Evolutionary conservation across 2,888 invertebrate species (phyloP).

Genomic region (Meghimatium bilineatum): DNA sequence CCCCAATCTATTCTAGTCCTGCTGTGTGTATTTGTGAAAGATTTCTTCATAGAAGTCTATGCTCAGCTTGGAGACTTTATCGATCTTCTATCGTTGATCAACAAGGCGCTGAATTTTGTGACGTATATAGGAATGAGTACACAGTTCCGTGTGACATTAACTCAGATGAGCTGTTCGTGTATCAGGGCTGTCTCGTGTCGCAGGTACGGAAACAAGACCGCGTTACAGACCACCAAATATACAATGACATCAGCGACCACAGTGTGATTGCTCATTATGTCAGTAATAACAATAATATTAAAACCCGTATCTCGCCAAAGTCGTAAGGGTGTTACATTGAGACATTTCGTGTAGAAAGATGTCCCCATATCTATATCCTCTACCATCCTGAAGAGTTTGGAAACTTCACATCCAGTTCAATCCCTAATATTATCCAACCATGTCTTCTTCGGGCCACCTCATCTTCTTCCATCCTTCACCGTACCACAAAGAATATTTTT

Average conservation of each 20-base stretch:
- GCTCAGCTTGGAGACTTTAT: conserved; percentile 83
- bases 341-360: too few relatives aligned
- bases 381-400: too few relatives aligned
- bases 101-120: conserved; percentile 93
- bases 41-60: conserved; percentile 82
- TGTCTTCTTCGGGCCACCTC: too few relatives aligned
- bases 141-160: conserved; percentile 84
- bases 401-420: too few relatives aligned
- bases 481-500: too few relatives aligned
- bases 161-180: conserved; percentile 27
- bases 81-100: conserved; percentile 91
- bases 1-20: conserved; percentile 55
- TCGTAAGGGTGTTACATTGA: too few relatives aligned
- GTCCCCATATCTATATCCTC: too few relatives aligned
- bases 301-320: too few relatives aligned
- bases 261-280: conserved; percentile 25
- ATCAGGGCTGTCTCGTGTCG: conserved; percentile 9
- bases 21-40: conserved; percentile 78
- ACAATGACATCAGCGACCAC: conserved; percentile 29
- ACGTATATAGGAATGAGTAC: conserved; percentile 94
- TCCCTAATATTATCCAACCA: too few relatives aligned
- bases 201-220: conserved; percentile 8
- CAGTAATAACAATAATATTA: too few relatives aligned
- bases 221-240: conserved; percentile 42
- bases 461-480: too few relatives aligned